These are phyloP conservation scores for Eospalax fontanierii DNA, from an alignment of 2,797 vertebrate genomes.

Conservation along the genomic window DNA sequence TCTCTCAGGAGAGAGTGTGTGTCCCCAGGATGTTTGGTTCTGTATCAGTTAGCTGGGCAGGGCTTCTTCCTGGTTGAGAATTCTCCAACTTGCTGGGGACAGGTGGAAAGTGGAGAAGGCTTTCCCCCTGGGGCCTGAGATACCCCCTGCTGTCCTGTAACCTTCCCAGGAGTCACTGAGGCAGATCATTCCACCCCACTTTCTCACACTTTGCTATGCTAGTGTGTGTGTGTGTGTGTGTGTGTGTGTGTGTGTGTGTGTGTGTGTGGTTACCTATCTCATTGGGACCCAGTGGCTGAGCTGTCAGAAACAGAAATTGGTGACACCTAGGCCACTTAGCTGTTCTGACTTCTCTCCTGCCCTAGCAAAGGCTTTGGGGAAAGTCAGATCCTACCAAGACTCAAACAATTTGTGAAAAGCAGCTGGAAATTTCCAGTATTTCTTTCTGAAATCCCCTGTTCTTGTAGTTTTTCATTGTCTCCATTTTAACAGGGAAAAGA, in stretches of 20 bases:
- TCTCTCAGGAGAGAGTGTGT: neutral
- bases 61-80: neutral
- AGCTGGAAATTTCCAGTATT: neutral
- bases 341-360: neutral
- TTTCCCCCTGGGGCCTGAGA: neutral
- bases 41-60: neutral
- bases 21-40: neutral
- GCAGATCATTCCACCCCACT: constrained; percentile 22
- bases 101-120: neutral
- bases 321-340: neutral
- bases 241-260: neutral
- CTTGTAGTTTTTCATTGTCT: neutral
- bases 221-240: no score
- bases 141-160: constrained; percentile 19
- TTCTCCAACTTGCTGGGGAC: neutral
- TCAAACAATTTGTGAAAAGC: neutral
- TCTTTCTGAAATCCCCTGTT: neutral
- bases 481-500: neutral
- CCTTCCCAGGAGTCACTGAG: neutral
- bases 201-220: neutral
- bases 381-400: neutral
- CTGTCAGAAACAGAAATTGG: neutral
- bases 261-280: neutral
- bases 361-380: neutral
- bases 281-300: neutral